phyloP scores from a whole-genome alignment of 2,888 invertebrate genomes.

The Diarsia mendica region DNA sequence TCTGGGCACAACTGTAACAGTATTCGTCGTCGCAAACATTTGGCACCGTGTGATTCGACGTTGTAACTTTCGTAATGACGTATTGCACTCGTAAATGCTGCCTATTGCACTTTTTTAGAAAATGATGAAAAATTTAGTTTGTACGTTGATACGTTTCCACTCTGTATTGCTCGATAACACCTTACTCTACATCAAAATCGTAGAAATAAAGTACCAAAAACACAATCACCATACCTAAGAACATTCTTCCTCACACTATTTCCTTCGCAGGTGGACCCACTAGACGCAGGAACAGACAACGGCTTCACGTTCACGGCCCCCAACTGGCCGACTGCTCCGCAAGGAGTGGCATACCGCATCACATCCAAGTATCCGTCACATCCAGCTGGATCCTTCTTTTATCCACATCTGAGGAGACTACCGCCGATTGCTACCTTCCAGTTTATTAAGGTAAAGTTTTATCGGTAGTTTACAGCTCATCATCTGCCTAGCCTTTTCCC shows the following conservation, averaged over 20 bases:
- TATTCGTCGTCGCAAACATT: no score
- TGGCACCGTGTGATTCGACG: no score
- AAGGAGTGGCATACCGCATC: constrained; percentile 96
- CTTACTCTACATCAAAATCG: background rate
- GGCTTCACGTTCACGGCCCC: constrained; percentile 99
- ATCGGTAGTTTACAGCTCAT: background rate
- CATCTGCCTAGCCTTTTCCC: no score
- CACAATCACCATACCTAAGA: background rate
- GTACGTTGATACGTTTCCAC: no score
- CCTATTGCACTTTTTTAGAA: no score
- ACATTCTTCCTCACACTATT: background rate
- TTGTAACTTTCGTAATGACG: no score
- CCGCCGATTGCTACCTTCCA: constrained; percentile 97
- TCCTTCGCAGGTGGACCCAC: constrained; percentile 93
- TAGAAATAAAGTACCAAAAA: background rate
- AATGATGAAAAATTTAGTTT: no score
- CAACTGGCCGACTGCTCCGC: constrained; percentile 98
- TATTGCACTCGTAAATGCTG: no score
- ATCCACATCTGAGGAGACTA: constrained; percentile 96
- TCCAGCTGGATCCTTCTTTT: constrained; percentile 98
- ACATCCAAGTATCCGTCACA: constrained; percentile 97
- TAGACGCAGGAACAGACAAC: constrained; percentile 98
- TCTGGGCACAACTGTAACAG: no score
- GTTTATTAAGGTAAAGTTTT: constrained; percentile 94
- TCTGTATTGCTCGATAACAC: background rate